These are phyloP conservation scores for Cliona cf. orientalis DNA, from an alignment of 37 sponge, comb jelly and placozoan genomes.

Conservation along the genomic window DNA sequence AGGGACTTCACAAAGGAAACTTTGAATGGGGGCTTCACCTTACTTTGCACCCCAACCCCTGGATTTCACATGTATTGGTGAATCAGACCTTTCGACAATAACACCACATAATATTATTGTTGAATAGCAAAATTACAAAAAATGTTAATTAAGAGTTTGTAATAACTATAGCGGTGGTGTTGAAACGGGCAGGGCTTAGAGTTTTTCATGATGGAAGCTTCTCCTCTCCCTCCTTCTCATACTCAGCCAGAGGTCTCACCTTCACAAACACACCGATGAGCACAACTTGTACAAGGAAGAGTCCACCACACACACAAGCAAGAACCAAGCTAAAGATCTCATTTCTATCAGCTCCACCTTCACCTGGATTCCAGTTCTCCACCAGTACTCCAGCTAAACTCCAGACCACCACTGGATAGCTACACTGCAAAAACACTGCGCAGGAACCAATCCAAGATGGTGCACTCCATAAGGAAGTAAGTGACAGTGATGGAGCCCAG, in stretches of 20 bases:
- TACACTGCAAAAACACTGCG: conserved; percentile 4
- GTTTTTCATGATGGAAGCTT: neutral
- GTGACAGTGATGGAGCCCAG: neutral
- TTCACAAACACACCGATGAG: conserved; percentile 19
- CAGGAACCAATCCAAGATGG: conserved; percentile 38
- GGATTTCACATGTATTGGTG: too few species aligned
- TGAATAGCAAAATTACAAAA: neutral
- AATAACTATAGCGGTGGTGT: neutral
- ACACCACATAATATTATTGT: too few species aligned
- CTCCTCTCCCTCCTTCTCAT: conserved; percentile 2
- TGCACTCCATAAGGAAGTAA: conserved; percentile 55
- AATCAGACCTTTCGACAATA: too few species aligned
- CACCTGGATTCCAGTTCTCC: neutral
- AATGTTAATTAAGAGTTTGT: neutral
- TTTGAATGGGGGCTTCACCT: too few species aligned
- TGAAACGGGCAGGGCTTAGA: neutral
- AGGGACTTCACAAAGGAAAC: too few species aligned
- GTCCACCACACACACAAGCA: neutral
- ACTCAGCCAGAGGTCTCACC: conserved; percentile 18
- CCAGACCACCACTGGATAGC: conserved; percentile 50
- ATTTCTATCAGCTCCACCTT: neutral
- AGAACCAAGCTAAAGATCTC: conserved; percentile 22
- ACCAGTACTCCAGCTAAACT: conserved; percentile 19
- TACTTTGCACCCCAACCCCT: too few species aligned
- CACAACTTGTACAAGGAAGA: conserved; percentile 26